Conservation (phyloP, 2,797 vertebrate species). For the Myiothlypis coronata region DNA sequence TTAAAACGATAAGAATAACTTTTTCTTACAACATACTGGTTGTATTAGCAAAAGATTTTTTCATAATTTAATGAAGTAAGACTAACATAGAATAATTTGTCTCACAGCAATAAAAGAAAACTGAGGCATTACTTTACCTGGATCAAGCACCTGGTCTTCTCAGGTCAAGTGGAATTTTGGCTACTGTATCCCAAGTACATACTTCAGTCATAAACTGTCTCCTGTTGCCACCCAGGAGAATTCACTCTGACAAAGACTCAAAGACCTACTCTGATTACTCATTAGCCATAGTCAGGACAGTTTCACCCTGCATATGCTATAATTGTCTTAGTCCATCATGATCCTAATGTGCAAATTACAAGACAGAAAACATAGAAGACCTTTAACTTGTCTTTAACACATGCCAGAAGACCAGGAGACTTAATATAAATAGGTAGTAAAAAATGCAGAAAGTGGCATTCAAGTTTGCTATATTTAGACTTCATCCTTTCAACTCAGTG, state of each 20-base stretch:
- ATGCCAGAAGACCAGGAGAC: not conserved
- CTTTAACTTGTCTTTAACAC: not conserved
- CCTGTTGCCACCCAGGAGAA: not conserved
- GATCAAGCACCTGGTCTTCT: not conserved
- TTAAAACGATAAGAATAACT: not conserved
- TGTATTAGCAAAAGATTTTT: not conserved
- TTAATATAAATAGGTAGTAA: not conserved
- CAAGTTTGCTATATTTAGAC: not conserved
- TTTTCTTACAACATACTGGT: not conserved
- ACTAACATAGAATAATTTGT: not conserved
- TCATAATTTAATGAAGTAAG: not conserved
- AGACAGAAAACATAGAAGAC: not conserved
- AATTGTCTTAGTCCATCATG: not conserved
- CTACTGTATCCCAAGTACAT: not conserved
- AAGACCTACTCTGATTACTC: not conserved
- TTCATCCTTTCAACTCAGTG: not conserved
- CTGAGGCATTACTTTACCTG: not conserved
- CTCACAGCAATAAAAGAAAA: not conserved
- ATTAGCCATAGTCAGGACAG: not conserved
- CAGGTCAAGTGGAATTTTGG: not conserved
- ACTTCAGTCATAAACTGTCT: not conserved
- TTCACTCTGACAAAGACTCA: not conserved
- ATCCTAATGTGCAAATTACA: not conserved
- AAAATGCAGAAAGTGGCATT: not conserved
- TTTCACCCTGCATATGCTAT: not conserved